Conservation (phyloP, 2,797 vertebrate genomes). For the Cynodonichthys magdalenae region DNA sequence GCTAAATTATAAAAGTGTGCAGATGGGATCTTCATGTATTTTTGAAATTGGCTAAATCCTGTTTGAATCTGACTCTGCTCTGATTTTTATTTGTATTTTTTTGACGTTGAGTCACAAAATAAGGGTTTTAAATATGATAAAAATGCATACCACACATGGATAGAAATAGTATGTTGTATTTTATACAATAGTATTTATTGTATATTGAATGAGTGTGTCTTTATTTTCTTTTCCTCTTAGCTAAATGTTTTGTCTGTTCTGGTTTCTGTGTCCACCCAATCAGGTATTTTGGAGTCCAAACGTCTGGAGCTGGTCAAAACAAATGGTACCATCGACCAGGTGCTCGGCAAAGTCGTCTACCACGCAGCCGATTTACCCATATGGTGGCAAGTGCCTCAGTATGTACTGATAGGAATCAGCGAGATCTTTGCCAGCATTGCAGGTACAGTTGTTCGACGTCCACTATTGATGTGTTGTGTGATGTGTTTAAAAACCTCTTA, state of each 20-base stretch:
- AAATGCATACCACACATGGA: neutral
- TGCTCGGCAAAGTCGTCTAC: constrained; percentile 87
- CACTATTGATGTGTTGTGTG: constrained; percentile 17
- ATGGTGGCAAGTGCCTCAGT: constrained; percentile 99
- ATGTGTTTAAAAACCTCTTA: constrained; percentile 7
- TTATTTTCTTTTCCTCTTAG: neutral
- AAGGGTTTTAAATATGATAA: too few relatives aligned
- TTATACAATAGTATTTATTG: too few relatives aligned
- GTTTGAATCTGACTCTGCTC: constrained; percentile 22
- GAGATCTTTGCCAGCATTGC: constrained; percentile 98
- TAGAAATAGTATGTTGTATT: neutral
- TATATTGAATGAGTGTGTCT: neutral
- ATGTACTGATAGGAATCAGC: constrained; percentile 95
- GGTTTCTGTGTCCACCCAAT: constrained; percentile 24
- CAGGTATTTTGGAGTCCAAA: constrained; percentile 96
- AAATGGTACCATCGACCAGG: constrained; percentile 87
- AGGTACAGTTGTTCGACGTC: constrained; percentile 80
- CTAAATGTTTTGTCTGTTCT: neutral
- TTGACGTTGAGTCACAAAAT: constrained; percentile 13
- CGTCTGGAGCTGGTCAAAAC: constrained; percentile 86
- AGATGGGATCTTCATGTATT: constrained; percentile 72
- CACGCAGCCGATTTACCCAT: constrained; percentile 91
- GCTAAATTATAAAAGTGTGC: constrained; percentile 57
- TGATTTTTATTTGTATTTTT: constrained; percentile 47
- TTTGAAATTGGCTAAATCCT: constrained; percentile 64